phyloP scores from a whole-genome alignment of 2,113 vertebrate genomes.

The Oryzias celebensis region DNA sequence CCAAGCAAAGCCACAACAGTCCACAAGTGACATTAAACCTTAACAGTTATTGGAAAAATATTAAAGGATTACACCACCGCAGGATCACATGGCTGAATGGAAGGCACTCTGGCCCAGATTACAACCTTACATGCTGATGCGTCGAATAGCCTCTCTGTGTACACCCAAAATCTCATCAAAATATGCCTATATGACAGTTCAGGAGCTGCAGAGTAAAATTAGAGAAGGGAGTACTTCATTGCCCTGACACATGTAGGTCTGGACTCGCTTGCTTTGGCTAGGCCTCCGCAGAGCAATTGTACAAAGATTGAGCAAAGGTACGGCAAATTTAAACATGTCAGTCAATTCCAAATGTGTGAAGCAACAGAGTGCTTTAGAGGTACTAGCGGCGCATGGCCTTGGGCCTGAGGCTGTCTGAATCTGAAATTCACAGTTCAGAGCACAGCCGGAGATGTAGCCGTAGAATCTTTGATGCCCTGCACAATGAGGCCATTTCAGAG shows the following conservation, averaged over 20 bases:
- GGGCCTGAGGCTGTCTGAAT: conserved; percentile 70
- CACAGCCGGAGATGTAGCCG: conserved; percentile 63
- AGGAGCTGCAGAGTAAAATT: conserved; percentile 43
- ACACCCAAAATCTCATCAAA: conserved; percentile 58
- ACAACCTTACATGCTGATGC: conserved; percentile 56
- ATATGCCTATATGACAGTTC: conserved; percentile 54
- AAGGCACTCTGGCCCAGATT: conserved; percentile 64
- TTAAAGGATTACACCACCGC: conserved; percentile 67
- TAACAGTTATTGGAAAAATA: conserved; percentile 73
- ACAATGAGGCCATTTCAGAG: conserved; percentile 74
- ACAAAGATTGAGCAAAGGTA: conserved; percentile 64
- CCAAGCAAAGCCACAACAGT: conserved; percentile 42
- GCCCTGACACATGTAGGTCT: conserved; percentile 75
- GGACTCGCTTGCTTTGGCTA: conserved; percentile 45
- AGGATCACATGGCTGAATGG: conserved; percentile 45
- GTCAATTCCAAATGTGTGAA: conserved; percentile 70
- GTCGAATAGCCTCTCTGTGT: conserved; percentile 34
- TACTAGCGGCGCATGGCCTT: conserved; percentile 64
- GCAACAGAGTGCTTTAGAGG: conserved; percentile 70
- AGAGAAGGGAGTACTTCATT: conserved; percentile 50
- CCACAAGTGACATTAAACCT: conserved; percentile 67
- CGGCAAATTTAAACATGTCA: conserved; percentile 72
- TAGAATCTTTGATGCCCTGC: conserved; percentile 63
- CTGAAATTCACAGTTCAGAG: conserved; percentile 76
- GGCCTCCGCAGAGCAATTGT: conserved; percentile 43